A percentile compares a stretch with the other conserved stretches of the same genome.
phyloP scores from a whole-genome alignment of 2,113 vertebrate species.

The Heptranchias perlo region DNA sequence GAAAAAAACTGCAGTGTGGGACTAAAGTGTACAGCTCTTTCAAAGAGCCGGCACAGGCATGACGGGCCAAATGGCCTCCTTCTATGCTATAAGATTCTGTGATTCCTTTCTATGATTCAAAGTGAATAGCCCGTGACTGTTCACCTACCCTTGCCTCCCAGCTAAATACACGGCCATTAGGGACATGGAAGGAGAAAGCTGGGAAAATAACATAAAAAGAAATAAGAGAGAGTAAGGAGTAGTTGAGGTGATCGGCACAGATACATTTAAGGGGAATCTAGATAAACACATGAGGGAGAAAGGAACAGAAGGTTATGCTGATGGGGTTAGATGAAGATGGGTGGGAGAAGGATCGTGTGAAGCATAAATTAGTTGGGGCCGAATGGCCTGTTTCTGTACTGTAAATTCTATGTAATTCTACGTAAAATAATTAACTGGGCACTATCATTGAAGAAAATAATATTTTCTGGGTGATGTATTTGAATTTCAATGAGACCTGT shows the following conservation, averaged over 20 bases:
- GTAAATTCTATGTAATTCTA: background rate
- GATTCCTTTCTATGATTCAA: too few relatives aligned
- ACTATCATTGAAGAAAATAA: background rate
- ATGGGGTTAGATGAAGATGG: background rate
- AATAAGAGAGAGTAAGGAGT: background rate
- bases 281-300: background rate
- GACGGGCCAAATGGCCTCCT: too few relatives aligned
- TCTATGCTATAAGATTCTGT: too few relatives aligned
- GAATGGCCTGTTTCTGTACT: background rate
- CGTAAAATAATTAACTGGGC: constrained; percentile 24
- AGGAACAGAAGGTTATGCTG: background rate
- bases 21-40: too few relatives aligned
- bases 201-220: background rate
- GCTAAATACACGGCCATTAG: background rate
- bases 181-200: background rate
- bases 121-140: background rate
- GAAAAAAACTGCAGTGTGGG: too few relatives aligned
- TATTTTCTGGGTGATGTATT: constrained; percentile 29
- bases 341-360: background rate
- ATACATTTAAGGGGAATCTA: background rate
- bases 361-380: background rate
- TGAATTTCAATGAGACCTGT: constrained; percentile 35
- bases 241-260: background rate
- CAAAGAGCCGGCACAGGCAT: too few relatives aligned
- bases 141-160: background rate